These are phyloP conservation scores for Gryllus bimaculatus DNA, from an alignment of 1,140 invertebrate species.

Conservation along the genomic window DNA sequence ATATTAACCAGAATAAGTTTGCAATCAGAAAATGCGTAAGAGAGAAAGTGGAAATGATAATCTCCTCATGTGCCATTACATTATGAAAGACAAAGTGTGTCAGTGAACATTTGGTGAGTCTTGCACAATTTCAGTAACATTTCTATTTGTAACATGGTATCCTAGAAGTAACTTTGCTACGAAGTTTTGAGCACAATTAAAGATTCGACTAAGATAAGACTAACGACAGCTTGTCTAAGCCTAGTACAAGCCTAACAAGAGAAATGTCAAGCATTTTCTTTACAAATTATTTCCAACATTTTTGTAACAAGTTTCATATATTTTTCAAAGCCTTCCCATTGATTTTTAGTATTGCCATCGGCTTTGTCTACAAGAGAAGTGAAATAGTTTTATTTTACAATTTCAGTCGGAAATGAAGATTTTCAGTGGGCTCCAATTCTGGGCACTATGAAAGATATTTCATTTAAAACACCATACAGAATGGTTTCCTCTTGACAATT, in stretches of 20 bases:
- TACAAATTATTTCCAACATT: not conserved
- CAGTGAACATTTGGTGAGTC: constrained; percentile 1
- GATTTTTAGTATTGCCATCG: not conserved
- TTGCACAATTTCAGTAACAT: not conserved
- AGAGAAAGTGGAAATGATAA: not conserved
- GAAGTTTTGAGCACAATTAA: constrained; percentile 5
- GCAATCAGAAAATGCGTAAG: not conserved
- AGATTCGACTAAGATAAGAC: not conserved
- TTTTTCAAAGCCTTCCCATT: not conserved
- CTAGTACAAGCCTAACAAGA: constrained; percentile 4
- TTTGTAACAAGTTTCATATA: not conserved
- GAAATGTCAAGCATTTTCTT: constrained; percentile 5
- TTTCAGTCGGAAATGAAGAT: not conserved
- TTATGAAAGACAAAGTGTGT: not conserved
- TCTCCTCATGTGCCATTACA: not conserved
- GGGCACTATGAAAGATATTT: not conserved
- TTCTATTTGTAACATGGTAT: not conserved
- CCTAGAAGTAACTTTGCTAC: not conserved
- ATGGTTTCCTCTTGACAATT: no score
- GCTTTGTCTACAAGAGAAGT: not conserved
- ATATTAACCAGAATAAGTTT: constrained; percentile 1
- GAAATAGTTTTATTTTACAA: not conserved
- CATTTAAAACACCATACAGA: not conserved
- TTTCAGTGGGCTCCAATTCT: not conserved
- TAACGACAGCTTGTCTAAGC: not conserved